Base-by-base conservation (phyloP, 2,888 invertebrate genomes). In the Metallyticus violacea region DNA sequence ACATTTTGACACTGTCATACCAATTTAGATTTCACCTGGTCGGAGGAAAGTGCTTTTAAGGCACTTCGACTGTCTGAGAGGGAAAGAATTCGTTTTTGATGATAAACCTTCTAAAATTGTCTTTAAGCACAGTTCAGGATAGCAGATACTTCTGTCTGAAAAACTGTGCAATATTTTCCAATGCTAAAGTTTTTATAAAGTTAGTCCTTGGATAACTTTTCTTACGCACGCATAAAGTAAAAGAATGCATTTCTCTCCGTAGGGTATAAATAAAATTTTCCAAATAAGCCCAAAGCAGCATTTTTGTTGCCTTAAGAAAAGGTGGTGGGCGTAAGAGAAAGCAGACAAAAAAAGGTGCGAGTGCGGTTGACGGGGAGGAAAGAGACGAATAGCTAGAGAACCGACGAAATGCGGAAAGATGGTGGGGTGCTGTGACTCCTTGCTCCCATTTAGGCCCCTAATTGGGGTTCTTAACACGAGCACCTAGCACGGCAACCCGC, bases 401-500 rank as follows among this genome's bases (percentile, higher is more conserved):
- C 81, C 81, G 25, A 30, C 30, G 81, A 81, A 81, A 81, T 81
- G 81, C 81, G 81, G 81, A 30, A n/a, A n/a, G n/a, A n/a, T n/a
- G n/a, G n/a, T n/a, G n/a, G n/a, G n/a, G n/a, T n/a, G n/a, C n/a
- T 62, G 40, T 62, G 40, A 62, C 26, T 76, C 62, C 82, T 30
- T 82, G 82, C 82, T 82, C 76, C 82, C 76, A 82, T 82, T 82
- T 82, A 82, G 82, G 82, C 62, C 40, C 82, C 27, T 82, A 82
- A 82, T 82, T 82, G 82, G 82, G 27, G n/a, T 27, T 62, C 82
- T 82, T 26, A 76, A 82, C 82, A 82, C 22, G 27, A 82, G 82
- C 82, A 82, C 76, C 82, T 81, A 81, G 81, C 40, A 29, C 82
- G 22, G 26, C 82, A 76, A 22, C 76, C 40, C 40, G 40, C 40